These are phyloP conservation scores for Glyphotaelius pellucidus DNA, from an alignment of 2,888 invertebrate species.

Conservation along the genomic window DNA sequence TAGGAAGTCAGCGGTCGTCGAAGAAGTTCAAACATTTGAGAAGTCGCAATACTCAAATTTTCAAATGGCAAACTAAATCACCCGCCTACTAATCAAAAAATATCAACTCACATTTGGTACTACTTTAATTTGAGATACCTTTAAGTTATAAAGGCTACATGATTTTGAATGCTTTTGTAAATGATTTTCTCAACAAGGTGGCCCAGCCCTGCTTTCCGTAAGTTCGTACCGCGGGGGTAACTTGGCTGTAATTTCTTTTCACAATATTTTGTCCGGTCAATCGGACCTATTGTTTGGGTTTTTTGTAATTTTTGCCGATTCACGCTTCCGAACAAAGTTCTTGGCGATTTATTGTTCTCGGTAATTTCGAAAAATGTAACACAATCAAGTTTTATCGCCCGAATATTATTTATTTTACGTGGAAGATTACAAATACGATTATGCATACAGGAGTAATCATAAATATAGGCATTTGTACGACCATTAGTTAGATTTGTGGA, in stretches of 20 bases:
- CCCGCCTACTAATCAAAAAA: too few species aligned
- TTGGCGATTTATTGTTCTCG: slow-evolving; percentile 33
- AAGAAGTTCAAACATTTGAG: too few species aligned
- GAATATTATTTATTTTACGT: neutral
- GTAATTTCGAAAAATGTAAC: slow-evolving; percentile 18
- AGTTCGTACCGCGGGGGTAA: slow-evolving; percentile 8
- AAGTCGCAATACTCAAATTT: too few species aligned
- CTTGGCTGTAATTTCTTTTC: slow-evolving; percentile 62
- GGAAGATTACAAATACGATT: slow-evolving; percentile 11
- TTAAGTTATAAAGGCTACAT: too few species aligned
- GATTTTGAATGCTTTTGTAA: too few species aligned
- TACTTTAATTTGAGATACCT: too few species aligned
- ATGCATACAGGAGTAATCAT: neutral
- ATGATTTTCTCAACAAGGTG: neutral
- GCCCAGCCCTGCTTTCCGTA: neutral
- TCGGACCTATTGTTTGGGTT: slow-evolving; percentile 57
- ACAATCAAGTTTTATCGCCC: slow-evolving; percentile 25
- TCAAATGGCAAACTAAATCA: too few species aligned
- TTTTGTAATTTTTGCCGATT: slow-evolving; percentile 46
- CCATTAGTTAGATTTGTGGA: neutral
- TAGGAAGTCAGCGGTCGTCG: too few species aligned
- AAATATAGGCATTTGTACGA: neutral
- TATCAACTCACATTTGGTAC: too few species aligned
- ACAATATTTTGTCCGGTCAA: slow-evolving; percentile 64
- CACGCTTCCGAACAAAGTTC: slow-evolving; percentile 52